phyloP scores from a whole-genome alignment of 1,140 invertebrate species.

The Apis cerana region DNA sequence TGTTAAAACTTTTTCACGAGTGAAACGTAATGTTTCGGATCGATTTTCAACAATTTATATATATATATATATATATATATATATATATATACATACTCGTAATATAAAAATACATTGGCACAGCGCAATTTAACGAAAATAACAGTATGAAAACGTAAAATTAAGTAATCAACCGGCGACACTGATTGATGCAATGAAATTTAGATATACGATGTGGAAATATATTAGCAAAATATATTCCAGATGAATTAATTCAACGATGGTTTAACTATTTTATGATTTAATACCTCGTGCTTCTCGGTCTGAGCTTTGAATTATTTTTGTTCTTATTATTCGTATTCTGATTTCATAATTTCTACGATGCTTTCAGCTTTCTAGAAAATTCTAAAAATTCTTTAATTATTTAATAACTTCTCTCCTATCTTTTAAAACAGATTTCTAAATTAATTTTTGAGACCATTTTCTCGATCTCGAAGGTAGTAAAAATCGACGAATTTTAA shows the following conservation, averaged over 20 bases:
- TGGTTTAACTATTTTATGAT: neutral
- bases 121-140: neutral
- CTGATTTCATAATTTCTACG: too few relatives aligned
- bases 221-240: neutral
- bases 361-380: too few relatives aligned
- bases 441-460: too few relatives aligned
- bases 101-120: neutral
- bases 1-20: neutral
- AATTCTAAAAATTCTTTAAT: too few relatives aligned
- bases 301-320: too few relatives aligned
- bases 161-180: neutral
- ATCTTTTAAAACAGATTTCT: too few relatives aligned
- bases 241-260: neutral
- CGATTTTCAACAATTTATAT: neutral
- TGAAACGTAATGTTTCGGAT: neutral
- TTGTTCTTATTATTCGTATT: too few relatives aligned
- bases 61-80: too few relatives aligned
- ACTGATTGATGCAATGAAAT: neutral
- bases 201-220: neutral
- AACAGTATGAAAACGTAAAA: neutral
- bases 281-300: too few relatives aligned
- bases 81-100: neutral
- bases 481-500: too few relatives aligned
- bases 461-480: too few relatives aligned
- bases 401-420: too few relatives aligned